Base-by-base conservation (phyloP, 1,140 invertebrate species). In the Scaptomyza pallida region DNA sequence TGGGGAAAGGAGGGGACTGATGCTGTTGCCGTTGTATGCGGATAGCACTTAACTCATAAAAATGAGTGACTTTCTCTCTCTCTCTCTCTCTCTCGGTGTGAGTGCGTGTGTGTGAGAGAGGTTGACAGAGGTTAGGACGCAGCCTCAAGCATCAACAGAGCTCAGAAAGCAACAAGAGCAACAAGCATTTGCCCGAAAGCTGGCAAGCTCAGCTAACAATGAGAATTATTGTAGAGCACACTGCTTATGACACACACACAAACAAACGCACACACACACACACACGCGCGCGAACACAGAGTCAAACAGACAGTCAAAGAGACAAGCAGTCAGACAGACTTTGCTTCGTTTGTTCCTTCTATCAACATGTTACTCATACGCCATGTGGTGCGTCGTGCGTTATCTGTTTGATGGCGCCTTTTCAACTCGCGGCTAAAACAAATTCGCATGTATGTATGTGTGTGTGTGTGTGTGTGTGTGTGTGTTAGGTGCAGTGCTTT, bases 11-110 rank as follows among this genome's bases (percentile, higher is more conserved):
- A 8, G 26, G 26, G 37, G 23, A 3, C 6, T 5, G 41, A 2
- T n/a, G 26, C 21, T 12, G 33, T 9, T 44, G 15, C 6, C 6
- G 78, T 65, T 77, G 62, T 82, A n/a, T n/a, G 78, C 78, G 81
- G 50, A 76, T 85, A 80, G 82, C 81, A 88, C 81, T 86, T 86
- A 86, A 81, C 81, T 86, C 82, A 88, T 81, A 88, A 78, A 86
- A 86, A 88, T 86, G 82, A 77, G 73, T 74, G 68, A 64, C 51
- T 79, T n/a, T n/a, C n/a, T n/a, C n/a, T n/a, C n/a, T n/a, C n/a
- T n/a, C n/a, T n/a, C n/a, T n/a, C 51, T 56, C 62, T 77, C 72
- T 57, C 45, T 64, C 26, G 51, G 45, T 37, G 15, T 57, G 13
- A 30, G 48, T 44, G 35, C 37, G 19, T 68, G 45, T 40, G 17